Conservation (phyloP, 30 jellyfish, hydroid and myxozoan genomes). For the Pseudorhiza aurosa region DNA sequence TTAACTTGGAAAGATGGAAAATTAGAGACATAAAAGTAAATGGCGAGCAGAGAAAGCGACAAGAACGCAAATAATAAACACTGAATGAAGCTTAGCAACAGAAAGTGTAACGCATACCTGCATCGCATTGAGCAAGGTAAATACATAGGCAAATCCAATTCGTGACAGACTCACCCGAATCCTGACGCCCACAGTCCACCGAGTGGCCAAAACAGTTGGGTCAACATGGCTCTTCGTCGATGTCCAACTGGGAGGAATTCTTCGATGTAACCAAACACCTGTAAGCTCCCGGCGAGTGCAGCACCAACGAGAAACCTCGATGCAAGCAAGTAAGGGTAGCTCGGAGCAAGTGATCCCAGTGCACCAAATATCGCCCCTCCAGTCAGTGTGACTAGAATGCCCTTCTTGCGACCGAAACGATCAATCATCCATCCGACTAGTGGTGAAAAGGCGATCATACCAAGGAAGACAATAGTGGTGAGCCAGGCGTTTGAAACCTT, state of each 20-base stretch:
- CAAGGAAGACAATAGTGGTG: constrained; percentile 63
- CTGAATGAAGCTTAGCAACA: too few relatives aligned
- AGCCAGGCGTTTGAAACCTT: constrained; percentile 67
- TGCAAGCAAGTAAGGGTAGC: constrained; percentile 53
- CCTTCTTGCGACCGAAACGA: constrained; percentile 48
- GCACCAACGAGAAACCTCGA: constrained; percentile 68
- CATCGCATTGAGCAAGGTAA: constrained; percentile 84
- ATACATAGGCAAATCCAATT: constrained; percentile 81
- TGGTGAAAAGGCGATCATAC: constrained; percentile 60
- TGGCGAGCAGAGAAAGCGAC: too few relatives aligned
- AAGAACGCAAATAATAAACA: too few relatives aligned
- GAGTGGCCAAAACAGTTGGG: constrained; percentile 70
- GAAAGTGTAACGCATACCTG: too few relatives aligned
- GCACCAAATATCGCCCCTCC: constrained; percentile 64
- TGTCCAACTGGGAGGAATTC: constrained; percentile 66
- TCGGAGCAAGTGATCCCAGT: constrained; percentile 58
- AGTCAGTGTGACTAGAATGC: constrained; percentile 26
- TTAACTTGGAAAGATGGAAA: too few relatives aligned
- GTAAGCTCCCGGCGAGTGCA: constrained; percentile 69
- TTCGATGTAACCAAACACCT: constrained; percentile 69
- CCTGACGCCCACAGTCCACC: constrained; percentile 78
- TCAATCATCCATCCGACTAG: constrained; percentile 56
- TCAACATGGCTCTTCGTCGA: constrained; percentile 65
- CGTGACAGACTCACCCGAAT: constrained; percentile 71
- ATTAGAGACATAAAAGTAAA: too few relatives aligned